A percentile compares a stretch with the other conserved stretches of the same genome.
These are phyloP conservation scores for Leptopterna dolabrata DNA, from an alignment of 2,888 invertebrate species.

Conservation along the genomic window DNA sequence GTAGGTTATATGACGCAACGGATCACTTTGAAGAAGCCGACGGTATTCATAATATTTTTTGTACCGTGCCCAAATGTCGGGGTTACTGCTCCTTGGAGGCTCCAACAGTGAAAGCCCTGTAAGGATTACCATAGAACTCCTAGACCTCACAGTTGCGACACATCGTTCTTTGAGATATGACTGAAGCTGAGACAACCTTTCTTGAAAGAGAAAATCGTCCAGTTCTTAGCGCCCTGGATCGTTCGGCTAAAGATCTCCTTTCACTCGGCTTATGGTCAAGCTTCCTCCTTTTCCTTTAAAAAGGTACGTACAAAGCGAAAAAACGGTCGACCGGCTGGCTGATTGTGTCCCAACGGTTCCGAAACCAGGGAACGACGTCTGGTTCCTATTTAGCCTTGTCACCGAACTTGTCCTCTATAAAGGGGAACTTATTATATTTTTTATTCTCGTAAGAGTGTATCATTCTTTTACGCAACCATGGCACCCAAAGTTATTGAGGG, in stretches of 20 bases:
- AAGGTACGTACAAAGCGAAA: slow-evolving; percentile 3
- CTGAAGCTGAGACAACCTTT: neutral
- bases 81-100: neutral
- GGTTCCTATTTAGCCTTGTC: neutral
- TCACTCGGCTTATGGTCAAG: slow-evolving; percentile 5
- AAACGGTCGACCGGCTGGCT: neutral
- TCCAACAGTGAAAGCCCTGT: neutral
- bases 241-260: slow-evolving; percentile 22
- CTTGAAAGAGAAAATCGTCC: slow-evolving; percentile 13
- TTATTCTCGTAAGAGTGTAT: neutral
- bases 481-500: neutral
- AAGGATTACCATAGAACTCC: neutral
- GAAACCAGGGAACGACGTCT: neutral
- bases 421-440: neutral
- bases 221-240: neutral
- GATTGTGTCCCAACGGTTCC: neutral
- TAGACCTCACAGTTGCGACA: neutral
- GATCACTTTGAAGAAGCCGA: neutral
- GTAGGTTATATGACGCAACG: neutral
- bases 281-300: slow-evolving; percentile 6
- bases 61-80: neutral
- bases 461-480: neutral
- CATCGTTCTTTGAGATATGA: neutral
- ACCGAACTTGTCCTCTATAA: neutral
- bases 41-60: neutral